Evolutionary conservation across 1,140 invertebrate species (phyloP), one percentile per base, ranked within the genome.

Genomic region (Drosophila nigromelanica): DNA sequence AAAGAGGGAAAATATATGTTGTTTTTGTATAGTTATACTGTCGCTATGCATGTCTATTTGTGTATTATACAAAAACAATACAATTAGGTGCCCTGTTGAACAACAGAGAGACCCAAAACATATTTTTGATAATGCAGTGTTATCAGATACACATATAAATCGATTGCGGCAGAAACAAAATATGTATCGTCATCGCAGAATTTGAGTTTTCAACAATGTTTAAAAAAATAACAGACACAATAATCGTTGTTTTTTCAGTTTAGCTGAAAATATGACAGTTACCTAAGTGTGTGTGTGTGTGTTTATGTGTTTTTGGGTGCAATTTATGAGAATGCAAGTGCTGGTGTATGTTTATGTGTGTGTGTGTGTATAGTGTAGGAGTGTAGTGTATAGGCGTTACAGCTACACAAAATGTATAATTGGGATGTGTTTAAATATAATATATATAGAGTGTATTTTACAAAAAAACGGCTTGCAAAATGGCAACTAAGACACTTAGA

Each of bases 401-500:
- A 76, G 71, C 62, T 81, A 81, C 73, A 78, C 64, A 67, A 55
- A 72, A 47, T 48, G 27, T 58, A n/a, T 50, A 18, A 10, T 45
- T 55, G 37, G 30, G 37, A 55, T 47, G 12, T 52, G 15, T 40
- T 21, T 71, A 43, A 30, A 50, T 59, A 43, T 48, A 48, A 35
- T 35, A 35, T 37, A 54, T 58, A 69, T 61, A 61, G 39, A 63
- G 77, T 69, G 63, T 75, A 60, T 59, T 42, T 50, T 51, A 73
- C 68, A 61, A 63, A 74, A 59, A 73, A 72, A 75, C 64, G 58
- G 64, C 61, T 89, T 69, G 61, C 78, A 82, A 87, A 78, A 67
- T 69, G 76, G 83, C 79, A 89, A 77, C 83, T 89, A 89, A 68
- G 76, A 89, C 83, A 89, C 70, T 77, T 77, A 89, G 79, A 89